phyloP scores from a whole-genome alignment of 2,113 vertebrate species.

The Chaenocephalus aceratus region DNA sequence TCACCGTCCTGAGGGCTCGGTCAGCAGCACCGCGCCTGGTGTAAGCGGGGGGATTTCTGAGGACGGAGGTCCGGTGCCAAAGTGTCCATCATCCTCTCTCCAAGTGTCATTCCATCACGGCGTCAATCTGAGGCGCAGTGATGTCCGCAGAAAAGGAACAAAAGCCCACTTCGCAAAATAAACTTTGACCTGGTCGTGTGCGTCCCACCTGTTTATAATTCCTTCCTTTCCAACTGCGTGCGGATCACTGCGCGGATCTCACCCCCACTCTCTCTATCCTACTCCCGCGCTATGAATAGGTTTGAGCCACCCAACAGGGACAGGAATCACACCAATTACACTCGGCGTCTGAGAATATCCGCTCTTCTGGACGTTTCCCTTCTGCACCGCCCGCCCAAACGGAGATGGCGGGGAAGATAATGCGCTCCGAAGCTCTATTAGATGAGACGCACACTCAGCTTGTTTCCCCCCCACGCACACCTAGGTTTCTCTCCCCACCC shows the following conservation, averaged over 20 bases:
- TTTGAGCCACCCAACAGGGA: conserved; percentile 68
- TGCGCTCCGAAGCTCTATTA: conserved; percentile 78
- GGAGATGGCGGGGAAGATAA: conserved; percentile 77
- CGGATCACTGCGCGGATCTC: conserved; percentile 25
- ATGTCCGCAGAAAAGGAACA: conserved; percentile 31
- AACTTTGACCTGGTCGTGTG: conserved; percentile 66
- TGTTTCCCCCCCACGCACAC: conserved; percentile 39
- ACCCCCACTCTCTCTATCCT: conserved; percentile 48
- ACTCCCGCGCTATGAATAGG: conserved; percentile 48
- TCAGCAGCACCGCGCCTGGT: conserved; percentile 75
- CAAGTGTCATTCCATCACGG: conserved; percentile 68
- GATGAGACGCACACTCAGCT: conserved; percentile 72
- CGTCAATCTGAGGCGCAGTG: conserved; percentile 35
- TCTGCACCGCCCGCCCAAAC: conserved; percentile 69
- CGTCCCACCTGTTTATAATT: conserved; percentile 34
- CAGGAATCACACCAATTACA: conserved; percentile 71
- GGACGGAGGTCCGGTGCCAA: conserved; percentile 62
- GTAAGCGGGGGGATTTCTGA: conserved; percentile 56
- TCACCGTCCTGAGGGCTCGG: conserved; percentile 70
- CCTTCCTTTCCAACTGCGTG: conserved; percentile 45
- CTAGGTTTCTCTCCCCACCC: conserved; percentile 64
- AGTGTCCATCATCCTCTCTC: conserved; percentile 74
- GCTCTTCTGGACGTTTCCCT: conserved; percentile 62
- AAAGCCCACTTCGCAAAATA: conserved; percentile 23
- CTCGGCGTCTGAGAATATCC: conserved; percentile 74